These are phyloP conservation scores for Drosophila orena DNA, from an alignment of 1,140 invertebrate species.

Conservation along the genomic window DNA sequence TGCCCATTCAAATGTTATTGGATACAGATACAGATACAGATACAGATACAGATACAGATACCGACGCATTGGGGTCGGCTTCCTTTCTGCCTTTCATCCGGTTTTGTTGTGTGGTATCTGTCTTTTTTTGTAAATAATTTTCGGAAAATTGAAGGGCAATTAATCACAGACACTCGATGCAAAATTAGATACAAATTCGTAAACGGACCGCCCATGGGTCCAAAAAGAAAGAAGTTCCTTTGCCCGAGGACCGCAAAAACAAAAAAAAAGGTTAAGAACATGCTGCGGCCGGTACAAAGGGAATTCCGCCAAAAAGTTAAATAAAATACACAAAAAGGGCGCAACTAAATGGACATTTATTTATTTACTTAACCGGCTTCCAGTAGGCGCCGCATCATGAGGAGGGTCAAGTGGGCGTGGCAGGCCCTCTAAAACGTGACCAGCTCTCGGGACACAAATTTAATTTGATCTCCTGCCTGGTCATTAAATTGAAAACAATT, in stretches of 20 bases:
- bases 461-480: constrained; percentile 65
- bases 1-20: constrained; percentile 71
- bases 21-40: constrained; percentile 64
- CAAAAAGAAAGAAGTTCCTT: constrained; percentile 33
- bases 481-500: constrained; percentile 76
- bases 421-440: constrained; percentile 40
- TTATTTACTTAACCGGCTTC: constrained; percentile 80
- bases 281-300: constrained; percentile 21
- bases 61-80: constrained; percentile 44
- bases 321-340: constrained; percentile 72
- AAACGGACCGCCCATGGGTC: constrained; percentile 53
- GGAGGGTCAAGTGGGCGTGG: constrained; percentile 20
- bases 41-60: constrained; percentile 59
- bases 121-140: constrained; percentile 63
- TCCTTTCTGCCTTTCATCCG: constrained; percentile 26
- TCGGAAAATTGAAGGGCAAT: constrained; percentile 75
- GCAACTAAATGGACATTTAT: constrained; percentile 78
- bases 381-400: constrained; percentile 56
- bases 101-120: constrained; percentile 21
- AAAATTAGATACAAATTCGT: constrained; percentile 77
- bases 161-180: constrained; percentile 76
- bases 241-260: constrained; percentile 1
- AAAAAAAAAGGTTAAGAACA: constrained; percentile 30
- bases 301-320: constrained; percentile 62
- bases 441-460: constrained; percentile 33